phyloP scores from a whole-genome alignment of 2,113 vertebrate species.

The Eubucco bourcierii region DNA sequence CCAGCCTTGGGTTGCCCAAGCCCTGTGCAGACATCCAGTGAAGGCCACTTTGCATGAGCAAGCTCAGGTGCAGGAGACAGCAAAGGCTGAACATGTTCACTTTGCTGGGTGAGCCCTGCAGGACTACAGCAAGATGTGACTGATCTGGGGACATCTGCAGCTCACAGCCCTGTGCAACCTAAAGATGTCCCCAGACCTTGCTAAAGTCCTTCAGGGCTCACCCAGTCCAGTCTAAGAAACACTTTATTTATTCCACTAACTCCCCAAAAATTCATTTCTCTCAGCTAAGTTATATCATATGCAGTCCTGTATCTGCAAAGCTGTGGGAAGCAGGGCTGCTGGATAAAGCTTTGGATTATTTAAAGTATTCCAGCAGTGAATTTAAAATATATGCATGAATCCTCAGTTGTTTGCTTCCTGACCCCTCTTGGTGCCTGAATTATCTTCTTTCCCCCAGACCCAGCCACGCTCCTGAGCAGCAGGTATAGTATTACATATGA shows the following conservation, averaged over 20 bases:
- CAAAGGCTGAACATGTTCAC: neutral
- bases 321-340: neutral
- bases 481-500: constrained; percentile 1
- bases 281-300: neutral
- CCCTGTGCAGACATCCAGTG: neutral
- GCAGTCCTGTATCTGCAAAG: neutral
- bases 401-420: neutral
- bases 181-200: neutral
- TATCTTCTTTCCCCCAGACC: constrained; percentile 36
- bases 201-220: neutral
- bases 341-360: constrained; percentile 39
- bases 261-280: neutral
- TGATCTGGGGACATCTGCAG: neutral
- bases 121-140: too few species aligned
- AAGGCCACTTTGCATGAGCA: neutral
- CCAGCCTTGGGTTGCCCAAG: neutral
- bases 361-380: constrained; percentile 19
- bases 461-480: neutral
- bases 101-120: too few species aligned
- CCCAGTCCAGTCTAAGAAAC: neutral
- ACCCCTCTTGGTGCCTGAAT: neutral
- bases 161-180: neutral
- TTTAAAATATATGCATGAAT: constrained; percentile 26
- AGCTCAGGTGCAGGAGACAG: neutral
- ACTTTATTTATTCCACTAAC: neutral